These are phyloP conservation scores for Parapsyche elsis DNA, from an alignment of 1,140 invertebrate species.

Conservation along the genomic window DNA sequence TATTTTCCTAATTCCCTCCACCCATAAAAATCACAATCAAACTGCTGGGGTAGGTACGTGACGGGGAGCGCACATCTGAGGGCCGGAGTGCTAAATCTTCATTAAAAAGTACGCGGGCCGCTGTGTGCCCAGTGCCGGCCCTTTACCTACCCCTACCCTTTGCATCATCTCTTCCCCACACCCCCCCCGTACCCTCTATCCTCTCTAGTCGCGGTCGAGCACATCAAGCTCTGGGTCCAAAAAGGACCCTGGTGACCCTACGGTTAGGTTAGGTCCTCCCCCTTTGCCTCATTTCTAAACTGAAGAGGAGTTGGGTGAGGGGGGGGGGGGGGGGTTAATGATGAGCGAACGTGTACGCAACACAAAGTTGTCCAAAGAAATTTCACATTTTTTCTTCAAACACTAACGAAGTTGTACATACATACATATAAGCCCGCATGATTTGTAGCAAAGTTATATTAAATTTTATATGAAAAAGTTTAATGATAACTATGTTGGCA, in stretches of 20 bases:
- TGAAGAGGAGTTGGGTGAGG: too few relatives aligned
- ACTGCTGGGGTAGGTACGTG: conserved; percentile 46
- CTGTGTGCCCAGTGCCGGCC: conserved; percentile 15
- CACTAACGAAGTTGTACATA: too few relatives aligned
- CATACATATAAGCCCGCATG: too few relatives aligned
- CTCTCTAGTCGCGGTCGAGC: conserved; percentile 19
- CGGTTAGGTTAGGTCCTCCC: neutral
- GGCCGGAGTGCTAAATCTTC: conserved; percentile 54
- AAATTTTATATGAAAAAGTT: too few relatives aligned
- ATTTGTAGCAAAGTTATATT: too few relatives aligned
- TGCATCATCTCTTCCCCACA: neutral
- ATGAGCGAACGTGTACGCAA: too few relatives aligned
- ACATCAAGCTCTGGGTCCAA: conserved; percentile 10
- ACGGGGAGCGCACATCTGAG: conserved; percentile 52
- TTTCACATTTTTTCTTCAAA: too few relatives aligned
- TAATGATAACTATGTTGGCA: too few relatives aligned
- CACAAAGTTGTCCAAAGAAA: too few relatives aligned
- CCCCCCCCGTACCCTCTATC: neutral
- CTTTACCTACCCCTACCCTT: neutral
- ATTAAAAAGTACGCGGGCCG: conserved; percentile 54
- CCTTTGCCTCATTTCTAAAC: neutral
- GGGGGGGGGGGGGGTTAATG: too few relatives aligned
- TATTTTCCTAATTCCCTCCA: conserved; percentile 55
- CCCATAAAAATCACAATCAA: conserved; percentile 57
- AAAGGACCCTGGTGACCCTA: conserved; percentile 15